Evolutionary conservation across 2,797 vertebrate genomes (phyloP).

Genomic region (Enteromius anoplus): DNA sequence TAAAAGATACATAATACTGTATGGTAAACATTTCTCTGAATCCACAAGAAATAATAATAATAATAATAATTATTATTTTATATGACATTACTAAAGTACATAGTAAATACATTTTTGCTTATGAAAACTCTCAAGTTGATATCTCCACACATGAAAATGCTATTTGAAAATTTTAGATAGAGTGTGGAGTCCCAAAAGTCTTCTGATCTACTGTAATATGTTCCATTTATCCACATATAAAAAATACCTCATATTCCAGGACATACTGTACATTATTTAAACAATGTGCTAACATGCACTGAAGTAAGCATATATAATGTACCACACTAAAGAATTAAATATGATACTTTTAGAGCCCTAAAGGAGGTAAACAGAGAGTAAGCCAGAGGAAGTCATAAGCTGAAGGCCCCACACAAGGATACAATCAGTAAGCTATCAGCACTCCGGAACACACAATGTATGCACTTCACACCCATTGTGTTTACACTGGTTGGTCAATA

Average conservation of each 20-base stretch:
- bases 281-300: not conserved
- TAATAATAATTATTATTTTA: no score
- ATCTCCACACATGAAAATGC: not conserved
- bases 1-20: no score
- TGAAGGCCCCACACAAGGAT: constrained; percentile 54
- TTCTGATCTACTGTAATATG: not conserved
- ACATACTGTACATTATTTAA: not conserved
- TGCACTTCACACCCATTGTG: constrained; percentile 57
- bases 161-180: not conserved
- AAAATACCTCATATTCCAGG: not conserved
- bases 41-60: no score
- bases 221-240: not conserved
- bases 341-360: constrained; percentile 41
- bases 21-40: no score
- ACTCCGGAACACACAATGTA: constrained; percentile 52
- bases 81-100: no score
- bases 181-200: not conserved
- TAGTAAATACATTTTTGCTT: no score
- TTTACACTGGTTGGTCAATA: constrained; percentile 60
- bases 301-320: not conserved
- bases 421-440: constrained; percentile 59
- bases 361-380: constrained; percentile 52
- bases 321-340: not conserved
- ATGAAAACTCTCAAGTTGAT: no score
- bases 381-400: constrained; percentile 37